A percentile compares a stretch with the other conserved stretches of the same genome.
phyloP scores from a whole-genome alignment of 2,888 invertebrate species.

The Pyrochroa serraticornis region DNA sequence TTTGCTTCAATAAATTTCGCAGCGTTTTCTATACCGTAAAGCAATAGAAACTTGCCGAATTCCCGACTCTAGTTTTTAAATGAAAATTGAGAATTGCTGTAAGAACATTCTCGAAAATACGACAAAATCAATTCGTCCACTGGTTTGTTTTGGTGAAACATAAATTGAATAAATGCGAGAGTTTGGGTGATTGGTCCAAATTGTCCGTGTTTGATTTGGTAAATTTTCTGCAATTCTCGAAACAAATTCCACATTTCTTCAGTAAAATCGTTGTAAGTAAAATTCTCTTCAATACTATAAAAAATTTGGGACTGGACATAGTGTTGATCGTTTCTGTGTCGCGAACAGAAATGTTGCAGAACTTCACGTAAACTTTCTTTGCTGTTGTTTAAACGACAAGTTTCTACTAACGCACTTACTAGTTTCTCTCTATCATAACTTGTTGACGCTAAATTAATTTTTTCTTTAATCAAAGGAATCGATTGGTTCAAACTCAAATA shows the following conservation, averaged over 20 bases:
- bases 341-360: conserved; percentile 34
- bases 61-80: neutral
- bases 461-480: conserved; percentile 37
- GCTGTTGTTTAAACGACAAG: conserved; percentile 32
- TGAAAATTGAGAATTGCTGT: no score
- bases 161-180: neutral
- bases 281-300: neutral
- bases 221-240: neutral
- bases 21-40: neutral
- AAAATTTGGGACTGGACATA: conserved; percentile 3
- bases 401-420: conserved; percentile 26
- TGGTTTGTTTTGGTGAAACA: neutral
- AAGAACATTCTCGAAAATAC: neutral
- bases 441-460: conserved; percentile 36
- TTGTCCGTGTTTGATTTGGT: neutral
- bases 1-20: neutral
- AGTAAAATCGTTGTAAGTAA: neutral
- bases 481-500: conserved; percentile 29
- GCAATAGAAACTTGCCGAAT: neutral
- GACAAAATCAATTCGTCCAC: neutral
- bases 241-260: neutral
- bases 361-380: conserved; percentile 30
- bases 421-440: conserved; percentile 21
- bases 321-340: conserved; percentile 37
- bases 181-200: neutral